Base-by-base conservation (phyloP, 2,888 invertebrate species). In the Griposia aprilina region DNA sequence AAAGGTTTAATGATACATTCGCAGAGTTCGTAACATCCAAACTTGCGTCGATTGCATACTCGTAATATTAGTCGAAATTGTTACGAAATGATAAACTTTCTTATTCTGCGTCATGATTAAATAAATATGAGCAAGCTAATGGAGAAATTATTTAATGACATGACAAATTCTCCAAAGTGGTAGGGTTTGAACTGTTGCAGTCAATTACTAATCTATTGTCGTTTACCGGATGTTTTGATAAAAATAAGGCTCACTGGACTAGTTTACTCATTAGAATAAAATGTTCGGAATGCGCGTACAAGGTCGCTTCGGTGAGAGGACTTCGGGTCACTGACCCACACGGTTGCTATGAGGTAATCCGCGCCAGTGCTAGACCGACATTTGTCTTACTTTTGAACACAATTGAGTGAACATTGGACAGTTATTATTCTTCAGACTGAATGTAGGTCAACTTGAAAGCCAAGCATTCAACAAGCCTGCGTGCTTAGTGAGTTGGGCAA, bases 221-320 rank as follows among this genome's bases (percentile, higher is more conserved):
- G n/a, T 70, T 55, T 50, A 48, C 45, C 69, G 60, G 66, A 79
- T 66, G n/a, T 60, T 23, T 60, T 50, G 5, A 41, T 52, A 50
- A 36, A 60, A 11, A 59, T 26, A 66, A 57, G 50, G 52, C 36
- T 55, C 10, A 45, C 36, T 26, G 36, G 36, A 66, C 20, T 30
- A 55, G 65, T n/a, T 68, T 59, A 80, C 30, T 72, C 68, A 68
- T 81, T 72, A 65, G 48, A 57, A 84, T 84, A 52, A 55, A 50
- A 71, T 45, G 71, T 45, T 20, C 17, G 80, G 81, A 81, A 84
- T 84, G 81, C 71, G 71, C 66, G 70, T 55, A 23, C 84, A 81
- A 84, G 84, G 84, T 84, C 84, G 72, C 30, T 57, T 23, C 48
- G n/a, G 60, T 15, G 84, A 57, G 80, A 62, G 66, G 60, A 50